Conservation (phyloP, 2,797 vertebrate species). For the Loris lydekkerianus region DNA sequence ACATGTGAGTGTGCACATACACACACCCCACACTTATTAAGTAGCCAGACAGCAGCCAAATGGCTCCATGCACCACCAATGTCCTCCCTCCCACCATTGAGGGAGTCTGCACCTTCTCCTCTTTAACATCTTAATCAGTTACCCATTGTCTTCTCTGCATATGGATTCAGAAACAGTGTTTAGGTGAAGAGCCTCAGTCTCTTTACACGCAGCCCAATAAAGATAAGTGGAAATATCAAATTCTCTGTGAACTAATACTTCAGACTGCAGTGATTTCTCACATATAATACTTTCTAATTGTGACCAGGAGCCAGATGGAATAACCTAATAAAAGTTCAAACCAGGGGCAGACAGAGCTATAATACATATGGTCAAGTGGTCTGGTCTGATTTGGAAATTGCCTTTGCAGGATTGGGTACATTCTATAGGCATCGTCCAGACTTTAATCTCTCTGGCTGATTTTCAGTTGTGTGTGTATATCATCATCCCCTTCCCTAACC, state of each 20-base stretch:
- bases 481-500: not conserved
- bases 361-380: slow-evolving; percentile 68
- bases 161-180: slow-evolving; percentile 28
- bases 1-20: rapidly evolving
- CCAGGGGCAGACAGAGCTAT: slow-evolving; percentile 38
- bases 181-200: slow-evolving; percentile 60
- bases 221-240: slow-evolving; percentile 78
- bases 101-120: slow-evolving; percentile 15
- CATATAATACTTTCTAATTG: slow-evolving; percentile 73
- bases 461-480: slow-evolving; percentile 25
- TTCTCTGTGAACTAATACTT: slow-evolving; percentile 73
- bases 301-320: slow-evolving; percentile 79
- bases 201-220: slow-evolving; percentile 79
- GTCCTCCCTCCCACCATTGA: slow-evolving; percentile 17
- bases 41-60: not conserved
- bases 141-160: slow-evolving; percentile 56
- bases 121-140: slow-evolving; percentile 51
- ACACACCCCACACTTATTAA: not conserved
- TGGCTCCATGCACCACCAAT: not conserved
- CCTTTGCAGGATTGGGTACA: slow-evolving; percentile 24
- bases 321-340: slow-evolving; percentile 82
- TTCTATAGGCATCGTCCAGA: slow-evolving; percentile 68
- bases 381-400: slow-evolving; percentile 72
- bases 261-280: slow-evolving; percentile 62
- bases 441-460: slow-evolving; percentile 43